Evolutionary conservation across 1,140 invertebrate species (phyloP).

Genomic region (Pogonomyrmex barbatus): DNA sequence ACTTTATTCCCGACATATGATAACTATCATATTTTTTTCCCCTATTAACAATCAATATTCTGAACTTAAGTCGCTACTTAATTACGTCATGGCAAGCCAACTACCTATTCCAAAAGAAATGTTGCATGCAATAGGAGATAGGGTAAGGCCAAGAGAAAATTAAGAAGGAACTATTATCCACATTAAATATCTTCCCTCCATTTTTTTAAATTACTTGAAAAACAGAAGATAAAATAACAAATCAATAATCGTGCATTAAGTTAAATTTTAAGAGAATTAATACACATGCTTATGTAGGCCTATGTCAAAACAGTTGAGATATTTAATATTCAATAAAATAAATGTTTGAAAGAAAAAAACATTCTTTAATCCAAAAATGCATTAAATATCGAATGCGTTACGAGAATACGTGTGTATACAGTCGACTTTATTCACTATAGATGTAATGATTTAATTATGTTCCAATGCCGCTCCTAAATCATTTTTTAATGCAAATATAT

Average conservation of each 20-base stretch:
- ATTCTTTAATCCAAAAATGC: neutral
- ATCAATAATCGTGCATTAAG: neutral
- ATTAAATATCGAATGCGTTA: conserved; percentile 6
- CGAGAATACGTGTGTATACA: neutral
- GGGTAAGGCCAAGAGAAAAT: neutral
- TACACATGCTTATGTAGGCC: conserved; percentile 54
- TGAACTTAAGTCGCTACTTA: conserved; percentile 50
- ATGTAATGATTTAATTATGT: neutral
- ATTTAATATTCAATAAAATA: neutral
- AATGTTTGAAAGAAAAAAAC: neutral
- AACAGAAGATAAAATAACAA: conserved; percentile 1
- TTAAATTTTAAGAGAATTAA: conserved; percentile 13
- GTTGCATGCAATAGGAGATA: conserved; percentile 13
- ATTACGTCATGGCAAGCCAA: conserved; percentile 56
- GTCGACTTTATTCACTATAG: conserved; percentile 6
- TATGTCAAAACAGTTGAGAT: neutral
- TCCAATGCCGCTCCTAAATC: neutral
- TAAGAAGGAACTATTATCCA: neutral
- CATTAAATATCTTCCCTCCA: neutral
- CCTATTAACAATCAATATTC: conserved; percentile 5
- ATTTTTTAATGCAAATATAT: neutral
- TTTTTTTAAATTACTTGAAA: conserved; percentile 9
- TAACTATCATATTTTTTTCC: conserved; percentile 2
- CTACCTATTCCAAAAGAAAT: conserved; percentile 10
- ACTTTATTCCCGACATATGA: conserved; percentile 19